Base-by-base conservation (phyloP, 2,113 vertebrate genomes). In the Ardeotis arabs region DNA sequence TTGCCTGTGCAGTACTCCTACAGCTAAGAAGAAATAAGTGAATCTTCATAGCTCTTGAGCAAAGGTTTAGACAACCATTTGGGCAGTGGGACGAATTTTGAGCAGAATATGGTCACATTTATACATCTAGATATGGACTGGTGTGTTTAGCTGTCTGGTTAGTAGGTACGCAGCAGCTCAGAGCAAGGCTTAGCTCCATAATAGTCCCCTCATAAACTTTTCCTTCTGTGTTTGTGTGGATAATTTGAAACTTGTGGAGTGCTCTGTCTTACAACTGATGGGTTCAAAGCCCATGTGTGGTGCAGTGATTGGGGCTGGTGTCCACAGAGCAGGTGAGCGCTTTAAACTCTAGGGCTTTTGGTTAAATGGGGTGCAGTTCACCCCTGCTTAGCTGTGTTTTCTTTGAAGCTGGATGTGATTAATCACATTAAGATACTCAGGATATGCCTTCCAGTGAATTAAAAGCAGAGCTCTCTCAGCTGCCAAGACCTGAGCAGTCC, bases 11-110 rank as follows among this genome's bases (percentile, higher is more conserved):
- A 37, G 52, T 17, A 67, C 8, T 89, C 25, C 25, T 52, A 53
- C 5, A 75, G 12, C 33, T 39, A 52, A 47, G 31, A 75, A 59
- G 35, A 84, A 80, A 70, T 27, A 9, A 1, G 10, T 69, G 66
- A 63, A 58, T 9, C 49, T 69, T 69, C 35, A 33, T n/a, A 89
- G 41, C 13, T 28, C 28, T 53, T 78, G 28, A 75, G 28, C 31
- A 59, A 67, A 63, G 8, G 2, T 12, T 4, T 67, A 63, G 28
- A 70, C 10, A 56, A 3, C 31, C 1, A 0, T 29, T 11, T 22
- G 58, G 35, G 5, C 9, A 79, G 18, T 23, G 44, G 33, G 27
- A 56, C 78, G 49, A 87, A 64, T 35, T 89, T 64, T 52, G 39
- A 33, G 18, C 16, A 69, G 27, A 72, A 73, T 39, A 33, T 33